Percentiles rank a stretch among this genome's conserved stretches.
Evolutionary conservation across 2,113 vertebrate genomes (phyloP).

Genomic region (Cyprinodon tularosa): DNA sequence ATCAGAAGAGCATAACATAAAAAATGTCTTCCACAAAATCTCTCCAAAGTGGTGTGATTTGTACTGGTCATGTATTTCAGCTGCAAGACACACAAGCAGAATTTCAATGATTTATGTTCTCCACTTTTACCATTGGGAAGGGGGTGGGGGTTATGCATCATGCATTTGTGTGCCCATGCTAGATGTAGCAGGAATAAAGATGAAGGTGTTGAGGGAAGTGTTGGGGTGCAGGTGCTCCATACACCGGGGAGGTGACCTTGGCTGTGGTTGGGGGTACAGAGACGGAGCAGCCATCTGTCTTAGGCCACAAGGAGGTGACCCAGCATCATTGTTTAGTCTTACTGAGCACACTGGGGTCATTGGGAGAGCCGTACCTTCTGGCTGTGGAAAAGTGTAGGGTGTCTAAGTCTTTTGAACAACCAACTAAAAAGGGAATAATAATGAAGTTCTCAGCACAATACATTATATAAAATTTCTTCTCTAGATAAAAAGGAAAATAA

Average conservation of each 20-base stretch:
- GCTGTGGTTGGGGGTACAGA: constrained; percentile 61
- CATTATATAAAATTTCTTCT: constrained; percentile 26
- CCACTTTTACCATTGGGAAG: constrained; percentile 18
- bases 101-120: constrained; percentile 50
- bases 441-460: constrained; percentile 42
- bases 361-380: constrained; percentile 53
- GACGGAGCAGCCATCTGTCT: constrained; percentile 79
- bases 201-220: constrained; percentile 55
- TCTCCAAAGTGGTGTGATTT: not conserved
- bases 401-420: constrained; percentile 40
- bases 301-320: constrained; percentile 71
- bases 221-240: constrained; percentile 67
- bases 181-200: constrained; percentile 59
- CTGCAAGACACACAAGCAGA: constrained; percentile 31
- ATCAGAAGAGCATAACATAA: constrained; percentile 2
- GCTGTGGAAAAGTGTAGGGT: constrained; percentile 43
- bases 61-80: not conserved
- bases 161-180: constrained; percentile 5
- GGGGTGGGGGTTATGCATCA: constrained; percentile 11
- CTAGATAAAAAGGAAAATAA: constrained; percentile 22
- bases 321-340: constrained; percentile 75
- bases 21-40: not conserved
- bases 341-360: constrained; percentile 67
- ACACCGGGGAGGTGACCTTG: constrained; percentile 76
- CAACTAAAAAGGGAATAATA: constrained; percentile 40